Base-by-base conservation (phyloP, 2,888 invertebrate species). In the Cataglyphis livida region DNA sequence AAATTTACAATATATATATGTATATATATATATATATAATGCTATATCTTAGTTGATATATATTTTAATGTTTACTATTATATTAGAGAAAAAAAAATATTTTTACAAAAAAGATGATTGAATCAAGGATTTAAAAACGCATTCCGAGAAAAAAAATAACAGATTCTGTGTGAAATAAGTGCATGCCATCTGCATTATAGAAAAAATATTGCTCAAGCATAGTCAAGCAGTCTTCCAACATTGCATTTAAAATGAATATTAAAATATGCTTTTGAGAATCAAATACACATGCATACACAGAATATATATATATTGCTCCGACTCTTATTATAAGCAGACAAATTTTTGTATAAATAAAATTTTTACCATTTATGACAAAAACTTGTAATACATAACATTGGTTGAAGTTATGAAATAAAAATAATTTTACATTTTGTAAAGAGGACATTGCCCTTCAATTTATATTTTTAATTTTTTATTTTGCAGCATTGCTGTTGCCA, bases 351-450 rank as follows among this genome's bases (percentile, higher is more conserved):
- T 79, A 81, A 83, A 71, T 79, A 15, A 44, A 85, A 85, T 64
- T 81, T 84, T 82, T 84, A 76, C 38, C 76, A 73, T 71, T 85
- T 74, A 35, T 66, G 65, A 41, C 21, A 48, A 38, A 65, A 51
- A 10, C 71, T 25, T 71, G 75, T 79, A 68, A 35, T 25, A 85
- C 25, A 62, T 62, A 38, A 79, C 68, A 66, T 64, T 82, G 62
- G 84, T 64, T 64, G 70, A 12, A 73, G 64, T 81, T 81, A 76
- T 54, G 54, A 84, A 89, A 89, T 87, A 89, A 68, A 85, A 48
- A 83, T 59, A 59, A 84, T 89, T 88, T 88, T 88, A 86, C 64
- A 78, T 79, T 84, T 85, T 84, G 70, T 73, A 73, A 74, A 62
- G 15, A 57, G 12, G 44, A 32, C 9, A 44, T 9, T 75, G 7